Base-by-base conservation (phyloP, 2,113 vertebrate species). In the Ursus arctos region DNA sequence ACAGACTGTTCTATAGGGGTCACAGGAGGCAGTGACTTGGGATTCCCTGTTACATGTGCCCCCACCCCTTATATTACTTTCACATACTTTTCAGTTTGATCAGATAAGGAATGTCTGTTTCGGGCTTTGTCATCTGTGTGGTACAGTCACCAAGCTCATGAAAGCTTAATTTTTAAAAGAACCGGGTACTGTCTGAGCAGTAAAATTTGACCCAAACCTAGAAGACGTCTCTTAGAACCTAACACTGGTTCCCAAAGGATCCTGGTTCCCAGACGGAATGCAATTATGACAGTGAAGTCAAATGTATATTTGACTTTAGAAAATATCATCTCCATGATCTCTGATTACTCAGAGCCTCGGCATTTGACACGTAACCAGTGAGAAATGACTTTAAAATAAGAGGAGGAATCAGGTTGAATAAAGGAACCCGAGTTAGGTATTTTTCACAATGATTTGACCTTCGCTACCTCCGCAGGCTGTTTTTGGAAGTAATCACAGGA, bases 131-230 rank as follows among this genome's bases (percentile, higher is more conserved):
- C 72, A 71, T 65, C 28, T 1, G 9, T 82, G 8, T 65, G 21
- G 22, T 47, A 49, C 14, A 69, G 71, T 86, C 47, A 81, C 43
- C 69, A 65, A 91, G 33, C 19, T 40, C 36, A 76, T 69, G 69
- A 84, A 87, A 87, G 87, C 51, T 22, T 12, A 49, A 83, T 61
- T 91, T 83, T 90, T 71, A 79, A 84, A 84, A 88, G 91, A 95
- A 95, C 0, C 47, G 16, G 4, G 49, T 55, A 24, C 79, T 65
- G 13, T 65, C 51, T 84, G 69, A 71, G 57, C 31, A 69, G 43
- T 53, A 47, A 85, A 89, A 13, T 76, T 97, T 89, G 59, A 33
- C 43, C 67, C 13, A 36, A 80, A 67, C 24, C 19, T 93, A 59
- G 15, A 97, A 61, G 6, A 43, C 24, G 71, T 93, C 71, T 81